Percentiles rank a stretch among this genome's conserved stretches.
These are phyloP conservation scores for Luperina nickerlii DNA, from an alignment of 2,888 invertebrate species.

Conservation along the genomic window DNA sequence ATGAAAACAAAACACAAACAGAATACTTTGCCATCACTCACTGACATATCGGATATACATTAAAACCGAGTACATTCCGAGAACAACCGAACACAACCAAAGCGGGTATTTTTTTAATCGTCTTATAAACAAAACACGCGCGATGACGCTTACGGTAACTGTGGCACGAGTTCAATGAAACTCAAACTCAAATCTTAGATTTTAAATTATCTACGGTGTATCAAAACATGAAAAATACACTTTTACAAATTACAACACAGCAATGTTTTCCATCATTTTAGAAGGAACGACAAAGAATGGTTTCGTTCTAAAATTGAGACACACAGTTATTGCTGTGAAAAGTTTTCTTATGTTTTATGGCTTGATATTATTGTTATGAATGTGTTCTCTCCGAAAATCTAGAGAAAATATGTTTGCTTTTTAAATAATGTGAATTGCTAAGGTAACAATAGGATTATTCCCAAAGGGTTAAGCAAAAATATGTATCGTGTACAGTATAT, in stretches of 20 bases:
- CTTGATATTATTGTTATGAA: slow-evolving; percentile 39
- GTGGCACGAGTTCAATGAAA: too few relatives aligned
- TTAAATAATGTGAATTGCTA: neutral
- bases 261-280: slow-evolving; percentile 20
- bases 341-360: slow-evolving; percentile 42
- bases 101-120: too few relatives aligned
- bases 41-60: too few relatives aligned
- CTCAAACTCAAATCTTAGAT: neutral
- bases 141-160: too few relatives aligned
- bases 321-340: slow-evolving; percentile 54
- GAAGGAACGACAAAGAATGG: slow-evolving; percentile 21
- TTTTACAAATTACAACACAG: slow-evolving; percentile 1
- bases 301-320: slow-evolving; percentile 51
- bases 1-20: too few relatives aligned
- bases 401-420: slow-evolving; percentile 21
- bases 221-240: slow-evolving; percentile 3
- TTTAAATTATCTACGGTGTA: neutral
- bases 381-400: slow-evolving; percentile 23
- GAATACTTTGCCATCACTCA: too few relatives aligned
- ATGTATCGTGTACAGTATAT: neutral
- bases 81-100: too few relatives aligned
- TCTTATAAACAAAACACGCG: too few relatives aligned
- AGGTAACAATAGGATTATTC: neutral
- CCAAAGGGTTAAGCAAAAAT: neutral
- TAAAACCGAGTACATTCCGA: too few relatives aligned